phyloP scores from a whole-genome alignment of 2,797 vertebrate genomes.

The Pyrocephalus nanus region DNA sequence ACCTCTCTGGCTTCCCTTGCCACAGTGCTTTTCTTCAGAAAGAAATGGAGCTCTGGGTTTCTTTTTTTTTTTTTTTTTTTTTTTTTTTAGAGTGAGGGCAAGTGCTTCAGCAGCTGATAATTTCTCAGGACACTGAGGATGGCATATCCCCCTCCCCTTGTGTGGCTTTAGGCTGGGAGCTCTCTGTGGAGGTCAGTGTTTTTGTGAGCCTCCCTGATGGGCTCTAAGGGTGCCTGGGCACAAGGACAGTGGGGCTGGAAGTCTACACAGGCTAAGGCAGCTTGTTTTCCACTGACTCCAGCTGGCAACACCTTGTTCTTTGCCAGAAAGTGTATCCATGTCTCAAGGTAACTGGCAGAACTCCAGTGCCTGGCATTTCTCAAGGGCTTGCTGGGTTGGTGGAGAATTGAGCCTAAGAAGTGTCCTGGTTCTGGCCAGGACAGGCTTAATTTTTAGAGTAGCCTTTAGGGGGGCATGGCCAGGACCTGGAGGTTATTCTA shows the following conservation, averaged over 20 bases:
- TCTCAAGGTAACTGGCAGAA: background rate
- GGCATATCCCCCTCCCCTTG: background rate
- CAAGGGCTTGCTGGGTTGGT: background rate
- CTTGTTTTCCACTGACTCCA: background rate
- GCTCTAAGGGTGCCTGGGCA: background rate
- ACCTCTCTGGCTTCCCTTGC: background rate
- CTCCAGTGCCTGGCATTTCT: background rate
- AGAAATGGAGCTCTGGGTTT: background rate
- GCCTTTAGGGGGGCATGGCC: background rate
- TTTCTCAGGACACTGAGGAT: accelerated
- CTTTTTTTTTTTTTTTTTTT: background rate
- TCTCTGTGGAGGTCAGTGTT: background rate
- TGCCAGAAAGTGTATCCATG: background rate
- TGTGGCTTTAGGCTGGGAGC: background rate
- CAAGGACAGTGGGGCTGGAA: background rate
- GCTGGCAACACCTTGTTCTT: background rate
- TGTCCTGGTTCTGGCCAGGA: background rate
- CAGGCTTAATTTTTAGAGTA: background rate
- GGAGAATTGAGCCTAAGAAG: background rate
- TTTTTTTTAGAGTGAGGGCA: background rate
- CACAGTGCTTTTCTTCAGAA: background rate
- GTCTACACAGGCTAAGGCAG: background rate
- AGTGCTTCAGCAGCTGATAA: background rate
- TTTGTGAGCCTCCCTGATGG: background rate
- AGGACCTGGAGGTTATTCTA: background rate